These are phyloP conservation scores for Gallinago solitaria DNA, from an alignment of 2,797 vertebrate genomes.

Conservation along the genomic window DNA sequence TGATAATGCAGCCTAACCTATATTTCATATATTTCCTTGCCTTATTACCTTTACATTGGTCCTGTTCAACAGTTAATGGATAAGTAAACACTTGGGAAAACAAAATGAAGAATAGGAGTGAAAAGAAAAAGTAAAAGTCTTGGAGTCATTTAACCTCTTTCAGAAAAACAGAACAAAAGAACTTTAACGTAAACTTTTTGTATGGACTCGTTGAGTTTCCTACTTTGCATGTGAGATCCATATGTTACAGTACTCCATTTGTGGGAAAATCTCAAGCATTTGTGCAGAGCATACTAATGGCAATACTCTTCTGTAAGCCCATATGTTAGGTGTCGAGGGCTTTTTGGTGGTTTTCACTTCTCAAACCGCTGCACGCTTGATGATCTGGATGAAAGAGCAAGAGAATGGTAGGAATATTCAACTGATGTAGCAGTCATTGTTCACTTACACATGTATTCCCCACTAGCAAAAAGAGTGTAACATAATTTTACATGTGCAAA, in stretches of 20 bases:
- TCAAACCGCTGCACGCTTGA: neutral
- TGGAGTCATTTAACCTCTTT: neutral
- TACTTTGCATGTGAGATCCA: neutral
- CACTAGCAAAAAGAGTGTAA: neutral
- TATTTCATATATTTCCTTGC: neutral
- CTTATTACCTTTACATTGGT: neutral
- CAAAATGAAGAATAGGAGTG: neutral
- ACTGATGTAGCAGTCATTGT: neutral
- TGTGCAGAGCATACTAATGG: neutral
- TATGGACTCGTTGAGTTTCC: neutral
- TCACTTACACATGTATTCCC: neutral
- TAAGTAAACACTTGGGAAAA: neutral
- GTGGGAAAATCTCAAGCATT: neutral
- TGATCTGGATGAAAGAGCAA: neutral
- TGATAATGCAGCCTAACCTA: neutral
- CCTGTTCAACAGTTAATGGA: neutral
- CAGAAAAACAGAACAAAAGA: neutral
- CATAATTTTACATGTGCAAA: neutral
- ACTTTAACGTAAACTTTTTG: neutral
- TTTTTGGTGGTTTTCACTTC: neutral
- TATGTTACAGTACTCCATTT: neutral
- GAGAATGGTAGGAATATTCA: neutral
- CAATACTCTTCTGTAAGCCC: neutral
- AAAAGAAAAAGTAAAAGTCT: neutral
- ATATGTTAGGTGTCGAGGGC: accelerated